Evolutionary conservation across 2,113 vertebrate species (phyloP), one percentile per base, ranked within the genome.

Genomic region (Spea multiplicata): DNA sequence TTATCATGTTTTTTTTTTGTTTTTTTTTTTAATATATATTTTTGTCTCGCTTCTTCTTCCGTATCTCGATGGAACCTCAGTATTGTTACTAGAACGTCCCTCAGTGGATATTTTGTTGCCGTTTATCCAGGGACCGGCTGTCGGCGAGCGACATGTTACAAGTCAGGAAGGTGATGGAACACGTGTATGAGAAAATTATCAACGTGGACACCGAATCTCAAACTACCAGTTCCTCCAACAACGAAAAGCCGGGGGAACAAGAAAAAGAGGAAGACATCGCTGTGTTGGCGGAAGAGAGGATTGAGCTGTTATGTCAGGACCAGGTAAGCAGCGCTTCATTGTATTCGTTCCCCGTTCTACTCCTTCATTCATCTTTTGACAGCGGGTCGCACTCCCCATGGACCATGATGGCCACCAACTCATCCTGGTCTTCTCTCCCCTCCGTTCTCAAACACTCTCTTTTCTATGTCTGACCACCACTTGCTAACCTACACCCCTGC

Each of bases 81-180:
- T 30, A 30, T 30, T 30, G 30, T 30, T 30, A 30, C 30, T 30
- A 30, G 30, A 59, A 59, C 14, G 10, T 59, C 14, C 55, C 14
- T 59, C 55, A 59, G 55, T 59, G 14, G 10, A 8, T 59, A 59
- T 12, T 13, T 13, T 59, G 55, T 59, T 13, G 5, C 6, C 16
- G 16, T 12, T 8, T 30, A 8, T 66, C 0, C 13, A 99, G 97
- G 90, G 97, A 99, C 66, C 89, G 97, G 3, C 91, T 99, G 44
- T 99, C 97, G 0, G 97, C 97, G 80, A 99, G 97, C 52, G 97
- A 99, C 88, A 99, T 99, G 97, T 95, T 99, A 4, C 97, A 99
- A 82, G 97, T 99, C 82, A 92, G 97, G 59, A 99, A 99, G 75
- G 97, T 99, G 83, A 99, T 98, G 97, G 97, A 99, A 67, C 97